phyloP scores from a whole-genome alignment of 2,113 vertebrate species.

The Anas platyrhynchos region DNA sequence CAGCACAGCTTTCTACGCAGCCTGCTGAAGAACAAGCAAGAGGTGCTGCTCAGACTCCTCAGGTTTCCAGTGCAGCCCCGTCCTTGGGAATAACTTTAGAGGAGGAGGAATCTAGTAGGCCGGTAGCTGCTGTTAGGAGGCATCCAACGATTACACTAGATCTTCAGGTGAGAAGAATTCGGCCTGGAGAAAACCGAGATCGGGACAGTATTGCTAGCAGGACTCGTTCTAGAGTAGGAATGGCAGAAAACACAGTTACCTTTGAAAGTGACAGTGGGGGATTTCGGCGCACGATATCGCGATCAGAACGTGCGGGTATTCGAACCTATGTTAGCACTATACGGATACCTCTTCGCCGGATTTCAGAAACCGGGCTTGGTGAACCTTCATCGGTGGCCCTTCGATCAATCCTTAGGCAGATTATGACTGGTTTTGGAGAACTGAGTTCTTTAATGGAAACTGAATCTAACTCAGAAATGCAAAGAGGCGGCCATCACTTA shows the following conservation, averaged over 20 bases:
- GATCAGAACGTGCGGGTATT: conserved; percentile 88
- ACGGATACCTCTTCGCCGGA: conserved; percentile 88
- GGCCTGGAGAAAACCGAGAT: conserved; percentile 90
- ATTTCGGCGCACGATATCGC: conserved; percentile 90
- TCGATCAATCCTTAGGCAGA: conserved; percentile 91
- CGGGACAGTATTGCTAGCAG: conserved; percentile 91
- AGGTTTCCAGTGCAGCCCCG: conserved; percentile 69
- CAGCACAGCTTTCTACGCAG: conserved; percentile 34
- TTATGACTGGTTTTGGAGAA: conserved; percentile 95
- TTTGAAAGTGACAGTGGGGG: conserved; percentile 92
- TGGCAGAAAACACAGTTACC: conserved; percentile 88
- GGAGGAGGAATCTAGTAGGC: conserved; percentile 79
- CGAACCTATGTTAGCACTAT: conserved; percentile 94
- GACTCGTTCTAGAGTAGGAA: conserved; percentile 89
- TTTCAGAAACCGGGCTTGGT: conserved; percentile 88
- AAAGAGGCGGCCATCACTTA: conserved; percentile 46
- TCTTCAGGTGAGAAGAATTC: conserved; percentile 91
- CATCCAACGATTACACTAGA: conserved; percentile 93
- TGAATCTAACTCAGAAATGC: conserved; percentile 84
- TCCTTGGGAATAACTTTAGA: conserved; percentile 78
- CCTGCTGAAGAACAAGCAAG: conserved; percentile 30
- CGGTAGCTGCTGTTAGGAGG: conserved; percentile 76
- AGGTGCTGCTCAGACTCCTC: conserved; percentile 9
- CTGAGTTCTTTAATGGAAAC: conserved; percentile 93
- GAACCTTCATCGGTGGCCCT: conserved; percentile 91